phyloP scores from a whole-genome alignment of 1,140 invertebrate genomes.

The Drosophila cardini region DNA sequence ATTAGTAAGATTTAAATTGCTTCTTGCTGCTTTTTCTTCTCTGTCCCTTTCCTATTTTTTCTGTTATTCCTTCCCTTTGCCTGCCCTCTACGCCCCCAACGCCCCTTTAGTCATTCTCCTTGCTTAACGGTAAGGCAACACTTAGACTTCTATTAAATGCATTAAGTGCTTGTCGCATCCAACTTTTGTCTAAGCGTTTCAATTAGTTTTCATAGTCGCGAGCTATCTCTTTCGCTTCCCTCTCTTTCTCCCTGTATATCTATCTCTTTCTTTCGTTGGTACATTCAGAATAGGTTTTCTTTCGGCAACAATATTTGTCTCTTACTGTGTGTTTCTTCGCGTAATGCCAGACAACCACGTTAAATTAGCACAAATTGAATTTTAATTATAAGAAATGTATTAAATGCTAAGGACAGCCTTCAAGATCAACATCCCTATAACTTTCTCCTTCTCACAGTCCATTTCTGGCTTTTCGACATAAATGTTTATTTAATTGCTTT shows the following conservation, averaged over 20 bases:
- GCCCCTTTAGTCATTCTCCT: constrained; percentile 3
- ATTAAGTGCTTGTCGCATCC: constrained; percentile 76
- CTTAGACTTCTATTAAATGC: constrained; percentile 77
- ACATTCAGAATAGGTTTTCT: constrained; percentile 31
- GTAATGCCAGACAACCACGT: constrained; percentile 59
- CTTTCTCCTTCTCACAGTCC: not conserved
- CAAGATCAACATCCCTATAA: not conserved
- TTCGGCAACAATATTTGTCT: constrained; percentile 48
- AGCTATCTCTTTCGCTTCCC: constrained; percentile 13
- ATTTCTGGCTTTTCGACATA: not conserved
- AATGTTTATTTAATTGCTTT: not conserved
- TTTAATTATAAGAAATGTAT: constrained; percentile 63
- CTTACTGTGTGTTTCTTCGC: constrained; percentile 8
- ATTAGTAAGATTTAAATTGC: constrained; percentile 85
- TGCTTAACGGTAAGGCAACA: constrained; percentile 52
- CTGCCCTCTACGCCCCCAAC: not conserved
- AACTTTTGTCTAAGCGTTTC: constrained; percentile 78
- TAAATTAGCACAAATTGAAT: constrained; percentile 69
- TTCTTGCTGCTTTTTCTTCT: constrained; percentile 54
- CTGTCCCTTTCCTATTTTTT: not conserved
- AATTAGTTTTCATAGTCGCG: constrained; percentile 77
- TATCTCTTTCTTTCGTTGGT: constrained; percentile 3
- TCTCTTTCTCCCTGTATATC: not conserved
- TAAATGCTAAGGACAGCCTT: not conserved
- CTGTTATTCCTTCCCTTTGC: not conserved